Base-by-base conservation (phyloP, 1,140 invertebrate genomes). In the Heliothis virescens region DNA sequence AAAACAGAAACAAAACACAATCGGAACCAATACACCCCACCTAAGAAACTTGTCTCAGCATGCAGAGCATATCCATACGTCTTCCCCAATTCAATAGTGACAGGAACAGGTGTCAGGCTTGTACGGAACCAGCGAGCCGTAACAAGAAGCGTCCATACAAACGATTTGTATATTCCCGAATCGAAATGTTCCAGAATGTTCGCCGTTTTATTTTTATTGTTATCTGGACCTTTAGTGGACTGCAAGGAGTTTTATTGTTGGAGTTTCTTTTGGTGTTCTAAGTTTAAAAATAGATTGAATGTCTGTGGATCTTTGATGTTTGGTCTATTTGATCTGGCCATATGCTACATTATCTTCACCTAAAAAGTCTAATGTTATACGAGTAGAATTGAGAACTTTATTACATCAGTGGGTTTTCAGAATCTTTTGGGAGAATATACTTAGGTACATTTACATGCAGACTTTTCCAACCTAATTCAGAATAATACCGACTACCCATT, bases 151-250 rank as follows among this genome's bases (percentile, higher is more conserved):
- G 67, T 79, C 78, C 78, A 79, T 79, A 73, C 29, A 79, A 71
- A 80, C 79, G 74, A 81, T 81, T 81, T 81, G 74, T 81, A 81
- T 71, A 81, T 81, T 55, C 79, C 79, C 59, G 62, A 62, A 48
- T 75, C 79, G 63, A 71, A 73, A 80, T 71, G 63, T 65, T 41
- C 71, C 2, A 52, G 62, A 80, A 80, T 77, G 65, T 65, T 81
- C 48, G 12, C 65, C 55, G 57, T 62, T 83, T 81, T 83, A 80
- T 83, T 80, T 83, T 83, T 83, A 83, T 83, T 79, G 71, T 75
- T 77, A 67, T 55, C 55, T 59, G 76, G 73, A 55, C 74, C 69
- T 79, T 79, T 71, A 69, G 62, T 78, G 75, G 48, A 53, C 26
- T 73, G 53, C 48, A 59, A 52, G 55, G 10, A 60, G 15, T 65